A percentile compares a stretch with the other conserved stretches of the same genome.
Conservation (phyloP, 2,113 vertebrate species). For the Gallinago undulata region DNA sequence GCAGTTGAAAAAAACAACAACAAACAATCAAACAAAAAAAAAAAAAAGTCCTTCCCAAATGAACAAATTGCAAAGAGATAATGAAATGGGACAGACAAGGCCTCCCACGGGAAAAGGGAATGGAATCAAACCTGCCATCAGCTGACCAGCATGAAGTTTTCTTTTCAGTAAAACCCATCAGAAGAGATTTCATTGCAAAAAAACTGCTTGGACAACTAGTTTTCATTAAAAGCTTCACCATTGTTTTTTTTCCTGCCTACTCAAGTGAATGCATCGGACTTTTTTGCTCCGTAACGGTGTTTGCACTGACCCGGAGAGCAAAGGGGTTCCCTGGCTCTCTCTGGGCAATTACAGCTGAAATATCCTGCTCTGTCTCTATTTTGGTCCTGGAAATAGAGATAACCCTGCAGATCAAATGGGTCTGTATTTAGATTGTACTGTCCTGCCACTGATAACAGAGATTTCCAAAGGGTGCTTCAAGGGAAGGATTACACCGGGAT, state of each 20-base stretch:
- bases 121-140: slow-evolving; percentile 35
- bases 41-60: not conserved
- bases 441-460: not conserved
- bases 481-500: not conserved
- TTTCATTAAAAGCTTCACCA: not conserved
- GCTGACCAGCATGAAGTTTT: not conserved
- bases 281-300: not conserved
- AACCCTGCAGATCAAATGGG: not conserved
- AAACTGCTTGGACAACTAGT: not conserved
- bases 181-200: not conserved
- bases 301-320: accelerated
- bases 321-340: not conserved
- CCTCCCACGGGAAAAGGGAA: not conserved
- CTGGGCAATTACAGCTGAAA: not conserved
- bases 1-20: not conserved
- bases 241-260: not conserved
- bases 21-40: not conserved
- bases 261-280: not conserved
- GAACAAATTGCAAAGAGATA: not conserved
- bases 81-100: not conserved
- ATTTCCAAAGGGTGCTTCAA: not conserved
- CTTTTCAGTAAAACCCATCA: slow-evolving; percentile 10
- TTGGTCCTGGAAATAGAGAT: not conserved
- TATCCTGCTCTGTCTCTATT: not conserved
- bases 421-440: not conserved